These are phyloP conservation scores for Pentalonia nigronervosa DNA, from an alignment of 1,140 invertebrate genomes.

Conservation along the genomic window DNA sequence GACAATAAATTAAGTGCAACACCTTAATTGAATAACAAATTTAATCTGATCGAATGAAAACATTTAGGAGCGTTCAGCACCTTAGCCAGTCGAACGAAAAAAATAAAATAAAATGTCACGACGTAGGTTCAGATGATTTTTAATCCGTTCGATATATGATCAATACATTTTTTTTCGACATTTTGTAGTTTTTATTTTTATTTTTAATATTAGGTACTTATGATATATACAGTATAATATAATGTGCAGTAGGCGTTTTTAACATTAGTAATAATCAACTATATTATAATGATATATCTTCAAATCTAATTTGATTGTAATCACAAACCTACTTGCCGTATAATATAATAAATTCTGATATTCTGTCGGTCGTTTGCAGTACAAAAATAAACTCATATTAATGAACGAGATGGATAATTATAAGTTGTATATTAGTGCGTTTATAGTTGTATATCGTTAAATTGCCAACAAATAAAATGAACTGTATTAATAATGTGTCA, in stretches of 20 bases:
- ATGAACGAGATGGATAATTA: not conserved
- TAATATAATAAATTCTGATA: not conserved
- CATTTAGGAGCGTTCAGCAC: not conserved
- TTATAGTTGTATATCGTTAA: not conserved
- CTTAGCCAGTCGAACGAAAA: not conserved
- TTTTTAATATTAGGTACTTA: too few relatives aligned
- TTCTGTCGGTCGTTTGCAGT: not conserved
- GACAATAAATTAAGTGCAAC: conserved; percentile 40
- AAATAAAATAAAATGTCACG: conserved; percentile 14
- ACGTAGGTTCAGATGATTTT: not conserved
- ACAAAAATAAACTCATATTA: not conserved
- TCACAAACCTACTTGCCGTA: not conserved
- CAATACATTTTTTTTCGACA: not conserved
- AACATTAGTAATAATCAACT: not conserved
- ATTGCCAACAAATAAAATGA: not conserved
- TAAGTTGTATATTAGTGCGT: not conserved
- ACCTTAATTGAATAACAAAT: conserved; percentile 25
- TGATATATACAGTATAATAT: too few relatives aligned
- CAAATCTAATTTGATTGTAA: not conserved
- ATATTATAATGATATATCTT: not conserved
- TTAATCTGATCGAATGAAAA: not conserved
- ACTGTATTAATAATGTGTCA: not conserved
- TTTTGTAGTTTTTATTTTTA: too few relatives aligned
- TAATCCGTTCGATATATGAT: not conserved
- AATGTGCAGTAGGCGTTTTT: not conserved